Evolutionary conservation across 2,888 invertebrate genomes (phyloP), one percentile per base, ranked within the genome.

Genomic region (Platycnemis pennipes): DNA sequence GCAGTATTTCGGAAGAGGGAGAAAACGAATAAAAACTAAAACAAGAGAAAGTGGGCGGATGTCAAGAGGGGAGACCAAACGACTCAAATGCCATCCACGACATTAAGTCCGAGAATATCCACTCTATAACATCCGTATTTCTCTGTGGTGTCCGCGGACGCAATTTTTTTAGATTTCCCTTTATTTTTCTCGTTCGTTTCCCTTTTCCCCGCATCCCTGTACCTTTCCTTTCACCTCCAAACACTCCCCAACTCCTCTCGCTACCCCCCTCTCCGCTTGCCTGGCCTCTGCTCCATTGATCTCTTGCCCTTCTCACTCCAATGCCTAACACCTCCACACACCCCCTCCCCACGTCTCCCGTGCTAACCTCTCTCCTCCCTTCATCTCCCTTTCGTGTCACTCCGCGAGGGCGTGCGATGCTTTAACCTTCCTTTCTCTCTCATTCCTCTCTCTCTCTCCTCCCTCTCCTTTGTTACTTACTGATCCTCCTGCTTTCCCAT

Each of bases 231-330:
- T 46, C 45, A n/a, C 87, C 46, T 46, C 26, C 87, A n/a, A 44
- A 44, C n/a, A n/a, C 46, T 13, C 86, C 19, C 86, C 44, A n/a
- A n/a, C 44, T 44, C 86, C 44, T 19, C 86, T 3, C n/a, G 45
- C 46, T n/a, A 11, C 46, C 46, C 16, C 87, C 13, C 46, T 0
- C 87, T 46, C 31, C 77, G n/a, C 22, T n/a, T 46, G n/a, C 87
- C n/a, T 46, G 44, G 26, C 45, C 87, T 45, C 87, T 77, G 77
- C 77, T 77, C 77, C 77, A 77, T 77, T 77, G 77, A 77, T 77
- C 77, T 77, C 77, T 77, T 37, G 37, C 37, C 77, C 77, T 63
- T n/a, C 63, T 7, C 16, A 26, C 86, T 37, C 77, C 77, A 0
- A 31, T 5, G 13, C 86, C 26, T 7, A n/a, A 44, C 45, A 7